Percentiles rank a stretch among this genome's conserved stretches.
phyloP scores from a whole-genome alignment of 1,140 invertebrate species.

The Orius insidiosus region DNA sequence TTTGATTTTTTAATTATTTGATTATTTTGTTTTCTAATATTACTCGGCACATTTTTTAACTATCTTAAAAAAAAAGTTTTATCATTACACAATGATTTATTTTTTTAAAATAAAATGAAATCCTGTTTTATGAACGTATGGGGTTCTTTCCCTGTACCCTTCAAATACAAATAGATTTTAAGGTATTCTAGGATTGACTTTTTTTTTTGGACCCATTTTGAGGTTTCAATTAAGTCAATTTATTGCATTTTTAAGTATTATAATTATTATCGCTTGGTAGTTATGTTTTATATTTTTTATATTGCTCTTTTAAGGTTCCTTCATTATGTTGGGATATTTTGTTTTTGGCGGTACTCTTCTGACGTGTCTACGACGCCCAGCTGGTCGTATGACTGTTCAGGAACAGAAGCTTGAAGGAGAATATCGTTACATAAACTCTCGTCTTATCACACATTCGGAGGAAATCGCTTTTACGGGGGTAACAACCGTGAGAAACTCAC shows the following conservation, averaged over 20 bases:
- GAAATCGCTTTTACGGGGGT: constrained; percentile 84
- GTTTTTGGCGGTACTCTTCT: constrained; percentile 64
- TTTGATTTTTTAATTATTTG: too few species aligned
- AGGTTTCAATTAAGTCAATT: not conserved
- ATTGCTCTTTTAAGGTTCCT: constrained; percentile 48
- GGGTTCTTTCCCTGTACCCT: too few species aligned
- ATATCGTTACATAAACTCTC: constrained; percentile 89
- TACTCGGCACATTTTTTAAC: not conserved
- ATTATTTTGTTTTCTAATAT: too few species aligned
- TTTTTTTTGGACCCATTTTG: too few species aligned
- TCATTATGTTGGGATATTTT: constrained; percentile 70
- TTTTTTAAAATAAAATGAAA: too few species aligned
- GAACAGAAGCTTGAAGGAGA: constrained; percentile 96
- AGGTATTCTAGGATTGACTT: too few species aligned
- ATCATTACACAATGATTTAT: too few species aligned
- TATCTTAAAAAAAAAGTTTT: too few species aligned
- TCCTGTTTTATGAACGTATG: too few species aligned
- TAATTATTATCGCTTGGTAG: not conserved
- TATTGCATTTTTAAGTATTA: not conserved
- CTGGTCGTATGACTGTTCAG: constrained; percentile 71
- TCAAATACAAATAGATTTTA: too few species aligned
- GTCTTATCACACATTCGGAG: constrained; percentile 93
- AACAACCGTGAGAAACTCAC: constrained; percentile 64
- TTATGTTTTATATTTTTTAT: not conserved
- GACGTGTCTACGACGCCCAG: constrained; percentile 65